phyloP scores from a whole-genome alignment of 2,113 vertebrate genomes.

The Psilopogon haemacephalus region DNA sequence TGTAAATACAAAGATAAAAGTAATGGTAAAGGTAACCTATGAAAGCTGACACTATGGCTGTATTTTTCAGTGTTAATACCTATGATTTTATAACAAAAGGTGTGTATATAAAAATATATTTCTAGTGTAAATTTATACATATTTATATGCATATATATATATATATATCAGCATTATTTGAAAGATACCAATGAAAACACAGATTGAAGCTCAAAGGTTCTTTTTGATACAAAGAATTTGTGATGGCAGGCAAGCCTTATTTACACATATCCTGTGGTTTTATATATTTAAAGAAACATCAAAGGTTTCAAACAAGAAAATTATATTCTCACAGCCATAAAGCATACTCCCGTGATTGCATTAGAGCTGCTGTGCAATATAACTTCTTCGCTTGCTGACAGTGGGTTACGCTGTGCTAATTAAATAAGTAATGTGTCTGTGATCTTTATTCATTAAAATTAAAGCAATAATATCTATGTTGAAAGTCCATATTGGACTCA shows the following conservation, averaged over 20 bases:
- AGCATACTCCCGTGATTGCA: conserved; percentile 41
- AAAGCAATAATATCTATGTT: conserved; percentile 46
- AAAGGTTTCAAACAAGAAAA: conserved; percentile 57
- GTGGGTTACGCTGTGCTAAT: conserved; percentile 50
- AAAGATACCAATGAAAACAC: not conserved
- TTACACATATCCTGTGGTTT: conserved; percentile 29
- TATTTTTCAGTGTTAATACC: not conserved
- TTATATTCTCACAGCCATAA: conserved; percentile 27
- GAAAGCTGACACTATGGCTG: not conserved
- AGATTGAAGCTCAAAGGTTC: not conserved
- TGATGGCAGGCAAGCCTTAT: conserved; percentile 6
- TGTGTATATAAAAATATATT: not conserved
- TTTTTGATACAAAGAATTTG: not conserved
- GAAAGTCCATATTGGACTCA: not conserved
- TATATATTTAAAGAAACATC: conserved; percentile 32
- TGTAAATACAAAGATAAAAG: not conserved
- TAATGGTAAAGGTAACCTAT: not conserved
- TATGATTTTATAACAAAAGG: not conserved
- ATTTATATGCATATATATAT: not conserved
- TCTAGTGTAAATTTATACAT: not conserved
- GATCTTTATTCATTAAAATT: conserved; percentile 63
- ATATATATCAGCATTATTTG: not conserved
- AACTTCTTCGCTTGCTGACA: conserved; percentile 33
- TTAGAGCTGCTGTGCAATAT: not conserved
- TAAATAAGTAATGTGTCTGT: conserved; percentile 39